Evolutionary conservation across 2,113 vertebrate species (phyloP), one percentile per base, ranked within the genome.

Genomic region (Sylvietta virens): DNA sequence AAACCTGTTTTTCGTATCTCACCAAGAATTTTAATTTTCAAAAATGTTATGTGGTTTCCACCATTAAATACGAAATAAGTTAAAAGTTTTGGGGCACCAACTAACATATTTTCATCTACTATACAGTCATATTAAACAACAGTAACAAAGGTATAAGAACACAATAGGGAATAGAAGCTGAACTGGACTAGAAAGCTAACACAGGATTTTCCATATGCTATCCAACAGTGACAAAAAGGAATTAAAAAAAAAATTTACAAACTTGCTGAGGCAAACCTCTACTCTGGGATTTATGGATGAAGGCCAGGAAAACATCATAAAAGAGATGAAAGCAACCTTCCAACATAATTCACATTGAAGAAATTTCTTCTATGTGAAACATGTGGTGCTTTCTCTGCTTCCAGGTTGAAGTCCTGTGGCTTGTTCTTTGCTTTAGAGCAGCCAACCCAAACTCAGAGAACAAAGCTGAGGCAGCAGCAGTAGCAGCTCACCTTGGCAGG

Each of bases 401-500:
- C 71, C 85, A 97, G 88, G 57, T 3, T 89, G 83, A 95, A 76
- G 45, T 76, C 7, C 33, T 94, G 81, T 53, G 92, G 92, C 67
- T 66, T 83, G 51, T 58, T 92, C 82, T 88, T 97, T 97, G 67
- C 40, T 64, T 94, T 72, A 76, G 27, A 78, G 69, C 40, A 86
- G 92, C 23, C 45, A 96, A 35, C 88, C 37, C 84, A 84, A 96
- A 80, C 53, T 69, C 50, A 42, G 86, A 89, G 92, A 93, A 69
- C 1, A 24, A 39, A 65, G 24, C 6, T 78, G 57, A 92, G 92
- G 56, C 72, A 57, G 26, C 27, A 33, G 81, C 62, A 53, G 81
- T 60, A 33, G 85, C 54, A 79, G 87, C 93, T 92, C 94, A 99
- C 98, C 98, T 98, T 98, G 98, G 98, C 98, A 99, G 17, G 98